These are phyloP conservation scores for Pteronotus mesoamericanus DNA, from an alignment of 2,797 vertebrate species.

Conservation along the genomic window DNA sequence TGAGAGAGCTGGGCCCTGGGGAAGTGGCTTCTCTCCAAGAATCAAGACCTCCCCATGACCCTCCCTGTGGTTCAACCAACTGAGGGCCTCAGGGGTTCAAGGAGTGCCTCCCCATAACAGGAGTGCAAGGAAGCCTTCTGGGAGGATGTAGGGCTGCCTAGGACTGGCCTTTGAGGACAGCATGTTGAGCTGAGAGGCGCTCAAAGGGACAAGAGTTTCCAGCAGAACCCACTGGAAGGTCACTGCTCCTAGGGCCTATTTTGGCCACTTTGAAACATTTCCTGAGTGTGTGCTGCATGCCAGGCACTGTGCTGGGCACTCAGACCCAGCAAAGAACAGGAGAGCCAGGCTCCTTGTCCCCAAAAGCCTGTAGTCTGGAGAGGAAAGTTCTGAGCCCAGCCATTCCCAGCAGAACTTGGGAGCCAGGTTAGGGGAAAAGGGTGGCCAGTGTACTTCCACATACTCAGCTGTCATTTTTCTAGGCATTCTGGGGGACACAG, in stretches of 20 bases:
- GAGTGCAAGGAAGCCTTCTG: not conserved
- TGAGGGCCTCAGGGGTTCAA: not conserved
- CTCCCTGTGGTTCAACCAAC: not conserved
- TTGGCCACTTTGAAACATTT: not conserved
- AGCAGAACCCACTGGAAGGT: not conserved
- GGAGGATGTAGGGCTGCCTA: not conserved
- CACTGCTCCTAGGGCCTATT: not conserved
- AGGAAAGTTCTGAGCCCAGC: not conserved
- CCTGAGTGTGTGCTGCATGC: not conserved
- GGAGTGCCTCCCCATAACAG: not conserved
- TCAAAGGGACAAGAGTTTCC: not conserved
- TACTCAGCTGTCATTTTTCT: not conserved
- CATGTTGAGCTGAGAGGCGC: not conserved
- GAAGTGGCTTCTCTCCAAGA: not conserved
- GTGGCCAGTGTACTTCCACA: not conserved
- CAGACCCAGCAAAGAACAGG: not conserved
- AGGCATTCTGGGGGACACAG: not conserved
- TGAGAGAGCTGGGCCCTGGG: not conserved
- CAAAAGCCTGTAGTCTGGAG: not conserved
- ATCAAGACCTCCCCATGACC: not conserved
- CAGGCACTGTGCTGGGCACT: not conserved
- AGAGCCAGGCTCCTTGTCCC: not conserved
- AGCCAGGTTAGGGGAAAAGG: accelerated
- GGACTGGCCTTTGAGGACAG: not conserved
- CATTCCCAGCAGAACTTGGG: not conserved